A percentile compares a stretch with the other conserved stretches of the same genome.
Evolutionary conservation across 2,797 vertebrate species (phyloP).

Genomic region (Microtus obscurus): DNA sequence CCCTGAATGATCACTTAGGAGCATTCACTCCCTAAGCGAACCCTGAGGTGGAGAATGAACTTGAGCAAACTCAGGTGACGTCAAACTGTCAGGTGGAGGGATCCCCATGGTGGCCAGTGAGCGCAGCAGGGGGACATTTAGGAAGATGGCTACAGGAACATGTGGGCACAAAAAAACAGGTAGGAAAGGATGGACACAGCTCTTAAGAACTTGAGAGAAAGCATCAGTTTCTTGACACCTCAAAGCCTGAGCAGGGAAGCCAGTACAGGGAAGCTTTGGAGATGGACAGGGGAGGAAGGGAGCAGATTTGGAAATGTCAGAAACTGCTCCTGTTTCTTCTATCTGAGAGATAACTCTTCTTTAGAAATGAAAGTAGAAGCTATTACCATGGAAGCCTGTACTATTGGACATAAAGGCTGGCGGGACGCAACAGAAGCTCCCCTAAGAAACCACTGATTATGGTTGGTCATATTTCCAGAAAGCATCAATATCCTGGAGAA

Average conservation of each 20-base stretch:
- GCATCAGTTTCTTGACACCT: neutral
- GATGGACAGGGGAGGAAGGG: neutral
- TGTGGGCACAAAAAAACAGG: neutral
- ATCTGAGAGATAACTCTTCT: slow-evolving; percentile 4
- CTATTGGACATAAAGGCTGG: slow-evolving; percentile 25
- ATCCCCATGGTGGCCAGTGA: neutral
- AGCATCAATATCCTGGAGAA: neutral
- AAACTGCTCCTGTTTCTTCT: slow-evolving; percentile 23
- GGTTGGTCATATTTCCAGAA: slow-evolving; percentile 56
- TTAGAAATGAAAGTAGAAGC: slow-evolving; percentile 58
- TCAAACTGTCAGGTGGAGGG: neutral
- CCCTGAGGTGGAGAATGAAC: neutral
- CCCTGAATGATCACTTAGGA: neutral
- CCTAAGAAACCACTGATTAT: slow-evolving; percentile 25
- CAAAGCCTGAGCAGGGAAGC: neutral
- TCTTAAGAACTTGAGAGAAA: neutral
- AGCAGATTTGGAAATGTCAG: neutral
- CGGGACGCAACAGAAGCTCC: neutral
- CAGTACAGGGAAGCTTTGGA: neutral
- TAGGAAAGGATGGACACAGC: neutral
- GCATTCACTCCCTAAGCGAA: neutral
- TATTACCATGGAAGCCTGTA: neutral
- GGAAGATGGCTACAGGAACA: neutral
- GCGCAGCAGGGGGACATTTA: neutral
- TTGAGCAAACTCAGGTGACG: neutral